These are phyloP conservation scores for Phalacrocorax carbo DNA, from an alignment of 2,113 vertebrate genomes.

Conservation along the genomic window DNA sequence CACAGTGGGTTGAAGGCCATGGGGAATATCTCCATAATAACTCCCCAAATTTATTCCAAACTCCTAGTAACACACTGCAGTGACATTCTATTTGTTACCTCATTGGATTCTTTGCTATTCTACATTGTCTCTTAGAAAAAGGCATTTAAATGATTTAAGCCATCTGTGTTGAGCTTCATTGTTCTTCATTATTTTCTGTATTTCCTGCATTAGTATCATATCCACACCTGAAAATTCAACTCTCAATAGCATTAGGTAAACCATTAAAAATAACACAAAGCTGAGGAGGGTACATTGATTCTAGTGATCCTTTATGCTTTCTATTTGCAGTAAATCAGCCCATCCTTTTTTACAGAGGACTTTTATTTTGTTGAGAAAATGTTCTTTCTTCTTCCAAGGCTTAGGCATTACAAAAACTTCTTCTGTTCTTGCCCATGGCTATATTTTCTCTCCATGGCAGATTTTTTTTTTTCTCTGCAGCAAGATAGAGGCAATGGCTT, in stretches of 20 bases:
- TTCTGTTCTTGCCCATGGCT: neutral
- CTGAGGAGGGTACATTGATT: conserved; percentile 38
- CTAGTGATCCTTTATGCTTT: conserved; percentile 36
- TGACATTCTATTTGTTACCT: conserved; percentile 48
- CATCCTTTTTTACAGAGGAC: neutral
- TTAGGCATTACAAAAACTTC: neutral
- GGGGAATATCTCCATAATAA: conserved; percentile 57
- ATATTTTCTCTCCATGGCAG: neutral
- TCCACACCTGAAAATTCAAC: conserved; percentile 42
- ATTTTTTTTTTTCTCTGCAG: neutral
- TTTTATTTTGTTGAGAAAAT: conserved; percentile 35
- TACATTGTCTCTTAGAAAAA: conserved; percentile 42
- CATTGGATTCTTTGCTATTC: conserved; percentile 33
- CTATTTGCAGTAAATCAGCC: conserved; percentile 59
- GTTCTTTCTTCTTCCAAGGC: conserved; percentile 9
- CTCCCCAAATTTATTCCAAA: conserved; percentile 59
- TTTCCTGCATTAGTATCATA: conserved; percentile 43
- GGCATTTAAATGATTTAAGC: conserved; percentile 54
- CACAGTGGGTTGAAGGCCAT: conserved; percentile 28
- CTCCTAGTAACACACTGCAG: neutral
- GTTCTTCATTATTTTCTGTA: conserved; percentile 16
- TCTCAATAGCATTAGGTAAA: conserved; percentile 22
- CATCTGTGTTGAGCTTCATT: neutral
- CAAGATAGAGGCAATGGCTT: neutral
- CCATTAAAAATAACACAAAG: conserved; percentile 41